Evolutionary conservation across 2,797 vertebrate species (phyloP), one percentile per base, ranked within the genome.

Genomic region (Aphelocoma californica): DNA sequence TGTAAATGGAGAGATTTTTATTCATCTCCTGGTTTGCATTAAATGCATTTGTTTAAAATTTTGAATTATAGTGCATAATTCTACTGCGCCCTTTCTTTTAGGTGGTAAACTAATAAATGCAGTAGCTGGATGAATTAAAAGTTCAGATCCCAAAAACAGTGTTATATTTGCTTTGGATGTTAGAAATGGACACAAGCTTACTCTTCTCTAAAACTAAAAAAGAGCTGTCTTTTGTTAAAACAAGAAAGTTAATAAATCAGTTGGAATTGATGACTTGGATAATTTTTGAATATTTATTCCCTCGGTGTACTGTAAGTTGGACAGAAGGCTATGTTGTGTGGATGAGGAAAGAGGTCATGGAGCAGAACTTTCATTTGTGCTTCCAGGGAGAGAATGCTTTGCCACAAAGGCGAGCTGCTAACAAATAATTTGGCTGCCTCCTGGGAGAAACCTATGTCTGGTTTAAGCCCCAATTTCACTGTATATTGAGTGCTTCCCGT

Each of bases 321-420:
- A n/a, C 25, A 57, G 61, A 77, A 82, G 9, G 29, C 36, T 81
- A 0, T 75, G 10, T 45, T 70, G 2, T 38, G 6, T 64, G 70
- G 8, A 29, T 67, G 42, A 78, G 28, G 50, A 61, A 48, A 10
- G 20, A 50, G 28, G 5, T 32, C 42, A 12, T 21, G 54, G 40
- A 45, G 60, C n/a, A 62, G 28, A 92, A 40, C 12, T 82, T 73
- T 58, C 5, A 4, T 17, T 58, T 86, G 47, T 5, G 2, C 32
- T 60, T 57, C 20, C 4, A 4, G 28, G 10, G 14, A 38, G 50
- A 18, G 15, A 65, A 58, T 38, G 25, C 57, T 80, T 79, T 70
- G 12, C 10, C 23, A 7, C 0, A 0, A 60, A 72, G 28, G 4
- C 20, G 4, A 32, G 7, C 36, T 47, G 53, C 32, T 80, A 15